Evolutionary conservation across 2,888 invertebrate genomes (phyloP).

Genomic region (Ephialtes manifestator): DNA sequence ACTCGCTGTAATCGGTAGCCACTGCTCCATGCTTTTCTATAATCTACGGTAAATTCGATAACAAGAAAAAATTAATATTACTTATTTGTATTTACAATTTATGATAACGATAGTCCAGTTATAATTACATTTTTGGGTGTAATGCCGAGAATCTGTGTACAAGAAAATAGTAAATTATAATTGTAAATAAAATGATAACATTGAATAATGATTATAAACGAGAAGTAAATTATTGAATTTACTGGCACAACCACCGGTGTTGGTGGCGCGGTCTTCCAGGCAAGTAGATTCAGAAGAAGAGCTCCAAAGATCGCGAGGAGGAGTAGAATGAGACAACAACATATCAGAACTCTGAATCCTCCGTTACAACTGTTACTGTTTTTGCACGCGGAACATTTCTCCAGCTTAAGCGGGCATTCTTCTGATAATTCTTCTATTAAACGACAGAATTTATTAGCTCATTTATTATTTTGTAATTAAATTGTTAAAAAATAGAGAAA

Average conservation of each 20-base stretch:
- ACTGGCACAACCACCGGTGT: background rate
- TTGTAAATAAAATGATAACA: background rate
- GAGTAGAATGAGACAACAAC: conserved; percentile 90
- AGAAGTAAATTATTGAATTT: background rate
- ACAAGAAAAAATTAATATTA: background rate
- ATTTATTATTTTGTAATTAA: background rate
- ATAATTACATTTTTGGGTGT: conserved; percentile 31
- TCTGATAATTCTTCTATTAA: conserved; percentile 75
- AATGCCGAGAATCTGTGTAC: background rate
- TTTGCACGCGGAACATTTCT: conserved; percentile 74
- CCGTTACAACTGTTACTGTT: conserved; percentile 82
- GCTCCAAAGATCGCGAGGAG: conserved; percentile 91
- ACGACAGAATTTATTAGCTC: background rate
- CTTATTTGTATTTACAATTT: too few species aligned
- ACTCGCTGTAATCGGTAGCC: conserved; percentile 90
- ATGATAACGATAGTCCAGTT: background rate
- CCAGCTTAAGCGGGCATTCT: conserved; percentile 82
- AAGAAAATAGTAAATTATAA: background rate
- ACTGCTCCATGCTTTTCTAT: conserved; percentile 90
- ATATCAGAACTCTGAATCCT: conserved; percentile 90
- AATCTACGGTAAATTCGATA: conserved; percentile 66
- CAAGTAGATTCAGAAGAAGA: conserved; percentile 91
- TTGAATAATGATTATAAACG: background rate
- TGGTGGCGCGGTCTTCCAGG: background rate
- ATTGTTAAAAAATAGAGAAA: too few species aligned